Evolutionary conservation across 2,797 vertebrate species (phyloP), one percentile per base, ranked within the genome.

Genomic region (Ctenopoma kingsleyae): DNA sequence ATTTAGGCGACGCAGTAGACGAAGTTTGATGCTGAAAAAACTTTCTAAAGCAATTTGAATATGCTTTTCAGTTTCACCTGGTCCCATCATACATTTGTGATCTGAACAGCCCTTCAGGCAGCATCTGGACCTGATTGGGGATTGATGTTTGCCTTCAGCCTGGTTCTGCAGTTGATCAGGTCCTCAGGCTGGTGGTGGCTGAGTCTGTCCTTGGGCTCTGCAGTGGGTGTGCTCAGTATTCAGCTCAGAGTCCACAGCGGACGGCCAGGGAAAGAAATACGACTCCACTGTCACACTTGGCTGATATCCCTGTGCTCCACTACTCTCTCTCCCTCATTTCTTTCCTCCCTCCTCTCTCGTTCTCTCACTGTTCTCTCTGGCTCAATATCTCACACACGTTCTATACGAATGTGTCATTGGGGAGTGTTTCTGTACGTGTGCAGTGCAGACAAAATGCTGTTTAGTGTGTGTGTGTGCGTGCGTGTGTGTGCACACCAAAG

Each of bases 141-240:
- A 17, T 0, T 41, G 40, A 43, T 43, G 8, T 20, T 19, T 10
- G 35, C 53, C 49, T 23, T 23, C n/a, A 2, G 36, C 20, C 36
- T 17, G 1, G 8, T 35, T 77, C 65, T 79, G 78, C 41, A 2
- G 47, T 25, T 10, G 67, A 64, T 56, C 65, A 35, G 48, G 27
- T 62, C 49, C 66, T 50, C 27, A 0, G 47, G 41, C 44, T 22
- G 5, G 7, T 51, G 15, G 19, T 65, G 71, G 62, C 83, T 56
- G 32, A 15, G 63, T 72, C 75, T 78, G 89, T 84, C 80, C 86
- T 83, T 77, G 2, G 50, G 71, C 87, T 85, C 89, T 76, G 91
- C 92, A 92, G 91, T 89, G 87, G 72, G 57, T 62, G 6, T 86
- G 84, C 81, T 95, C 92, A 94, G 93, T 93, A 94, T 95, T 93